phyloP scores from a whole-genome alignment of 1,140 invertebrate species.

The Brachionus rubens region DNA sequence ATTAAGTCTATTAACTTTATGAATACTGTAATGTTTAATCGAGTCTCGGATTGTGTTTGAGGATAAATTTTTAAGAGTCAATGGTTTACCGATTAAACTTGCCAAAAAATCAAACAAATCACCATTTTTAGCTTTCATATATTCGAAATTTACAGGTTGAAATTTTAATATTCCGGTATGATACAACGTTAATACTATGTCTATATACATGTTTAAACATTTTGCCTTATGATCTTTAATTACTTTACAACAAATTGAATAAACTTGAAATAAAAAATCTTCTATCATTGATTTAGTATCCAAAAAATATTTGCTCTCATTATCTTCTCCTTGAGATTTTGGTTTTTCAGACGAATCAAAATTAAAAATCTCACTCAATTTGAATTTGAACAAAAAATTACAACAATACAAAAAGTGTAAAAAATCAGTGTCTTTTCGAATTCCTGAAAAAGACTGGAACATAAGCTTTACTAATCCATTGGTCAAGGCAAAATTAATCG shows the following conservation, averaged over 20 bases:
- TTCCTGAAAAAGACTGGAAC: background rate
- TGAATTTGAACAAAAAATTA: constrained; percentile 34
- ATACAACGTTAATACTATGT: background rate
- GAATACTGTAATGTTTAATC: background rate
- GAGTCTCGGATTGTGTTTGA: background rate
- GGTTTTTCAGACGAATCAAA: background rate
- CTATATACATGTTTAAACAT: constrained; percentile 23
- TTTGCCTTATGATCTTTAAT: constrained; percentile 36
- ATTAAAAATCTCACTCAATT: constrained; percentile 11
- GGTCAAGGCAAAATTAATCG: background rate
- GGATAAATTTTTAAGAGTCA: background rate
- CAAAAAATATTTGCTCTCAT: no score
- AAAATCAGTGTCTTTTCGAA: background rate
- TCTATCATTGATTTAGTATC: constrained; percentile 5
- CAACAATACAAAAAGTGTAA: constrained; percentile 33
- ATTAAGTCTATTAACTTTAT: constrained; percentile 8
- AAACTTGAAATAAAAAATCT: constrained; percentile 26
- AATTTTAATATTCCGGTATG: background rate
- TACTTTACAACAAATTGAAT: background rate
- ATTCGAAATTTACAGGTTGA: background rate
- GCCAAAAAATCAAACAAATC: background rate
- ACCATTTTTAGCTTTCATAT: constrained; percentile 10
- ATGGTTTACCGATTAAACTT: background rate
- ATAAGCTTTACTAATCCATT: constrained; percentile 4
- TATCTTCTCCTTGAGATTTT: background rate